A percentile compares a stretch with the other conserved stretches of the same genome.
These are phyloP conservation scores for Caenorhabditis sp. DNA, from an alignment of 2,888 invertebrate species.

Conservation along the genomic window DNA sequence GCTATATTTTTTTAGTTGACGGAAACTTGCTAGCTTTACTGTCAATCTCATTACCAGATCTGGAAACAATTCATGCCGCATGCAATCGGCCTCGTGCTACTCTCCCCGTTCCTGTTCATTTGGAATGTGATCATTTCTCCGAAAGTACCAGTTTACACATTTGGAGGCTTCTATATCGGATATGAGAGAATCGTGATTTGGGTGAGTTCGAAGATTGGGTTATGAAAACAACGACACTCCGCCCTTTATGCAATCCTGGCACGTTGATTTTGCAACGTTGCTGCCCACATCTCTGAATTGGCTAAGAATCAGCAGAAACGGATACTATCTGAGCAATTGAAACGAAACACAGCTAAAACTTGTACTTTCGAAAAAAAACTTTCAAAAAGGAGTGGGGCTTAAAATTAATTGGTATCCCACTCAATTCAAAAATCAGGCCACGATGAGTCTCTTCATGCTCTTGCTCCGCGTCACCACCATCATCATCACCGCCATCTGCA, in stretches of 20 bases:
- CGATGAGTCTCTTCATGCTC: constrained; percentile 46
- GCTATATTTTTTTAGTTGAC: too few species aligned
- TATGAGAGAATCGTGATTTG: constrained; percentile 39
- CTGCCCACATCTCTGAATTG: too few species aligned
- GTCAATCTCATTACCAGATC: too few species aligned
- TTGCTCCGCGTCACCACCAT: constrained; percentile 40
- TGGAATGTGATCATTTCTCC: constrained; percentile 51
- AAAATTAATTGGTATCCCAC: too few species aligned
- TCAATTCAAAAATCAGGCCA: constrained; percentile 28
- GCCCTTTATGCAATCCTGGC: too few species aligned
- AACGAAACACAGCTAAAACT: too few species aligned
- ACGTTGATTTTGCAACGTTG: too few species aligned
- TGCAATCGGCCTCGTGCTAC: constrained; percentile 16
- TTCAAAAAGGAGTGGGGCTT: too few species aligned
- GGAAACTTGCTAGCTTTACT: too few species aligned
- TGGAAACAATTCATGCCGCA: constrained; percentile 46
- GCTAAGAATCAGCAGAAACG: too few species aligned
- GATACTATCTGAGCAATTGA: too few species aligned
- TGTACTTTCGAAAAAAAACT: too few species aligned
- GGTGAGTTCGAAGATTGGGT: constrained; percentile 22
- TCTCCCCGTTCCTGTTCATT: constrained; percentile 46
- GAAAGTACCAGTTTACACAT: constrained; percentile 36
- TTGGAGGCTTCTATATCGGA: constrained; percentile 56
- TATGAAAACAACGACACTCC: neutral
- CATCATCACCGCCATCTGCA: constrained; percentile 46